phyloP scores from a whole-genome alignment of 1,140 invertebrate genomes.

The Zaprionus kolodkinae region DNA sequence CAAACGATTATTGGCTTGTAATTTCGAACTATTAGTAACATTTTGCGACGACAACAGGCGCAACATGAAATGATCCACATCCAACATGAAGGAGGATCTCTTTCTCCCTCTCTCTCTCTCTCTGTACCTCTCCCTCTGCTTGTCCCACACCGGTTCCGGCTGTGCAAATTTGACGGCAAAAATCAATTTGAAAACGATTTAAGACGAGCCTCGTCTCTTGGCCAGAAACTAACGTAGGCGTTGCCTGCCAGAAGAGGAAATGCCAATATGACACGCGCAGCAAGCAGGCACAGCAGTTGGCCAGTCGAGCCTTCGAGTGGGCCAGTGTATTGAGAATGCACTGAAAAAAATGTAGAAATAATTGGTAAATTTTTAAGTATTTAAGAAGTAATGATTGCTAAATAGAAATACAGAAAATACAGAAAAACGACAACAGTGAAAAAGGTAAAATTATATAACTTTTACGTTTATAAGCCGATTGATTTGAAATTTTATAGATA shows the following conservation, averaged over 20 bases:
- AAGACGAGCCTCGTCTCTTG: constrained; percentile 38
- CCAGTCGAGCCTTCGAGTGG: constrained; percentile 18
- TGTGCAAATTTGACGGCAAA: constrained; percentile 81
- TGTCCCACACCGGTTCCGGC: constrained; percentile 34
- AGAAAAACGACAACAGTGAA: too few relatives aligned
- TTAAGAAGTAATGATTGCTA: too few relatives aligned
- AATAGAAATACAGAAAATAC: too few relatives aligned
- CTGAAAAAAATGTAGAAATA: background rate
- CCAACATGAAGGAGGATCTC: constrained; percentile 20
- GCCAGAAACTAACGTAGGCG: constrained; percentile 55
- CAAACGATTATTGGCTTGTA: constrained; percentile 77
- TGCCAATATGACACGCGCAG: constrained; percentile 80
- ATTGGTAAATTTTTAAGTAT: background rate
- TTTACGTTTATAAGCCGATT: too few relatives aligned
- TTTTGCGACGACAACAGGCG: constrained; percentile 74
- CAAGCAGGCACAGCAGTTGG: constrained; percentile 34
- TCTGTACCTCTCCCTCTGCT: background rate
- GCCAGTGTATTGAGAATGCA: background rate
- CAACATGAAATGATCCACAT: constrained; percentile 54
- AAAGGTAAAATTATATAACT: too few relatives aligned
- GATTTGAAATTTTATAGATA: too few relatives aligned
- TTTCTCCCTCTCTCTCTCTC: background rate
- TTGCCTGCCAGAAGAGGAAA: constrained; percentile 72
- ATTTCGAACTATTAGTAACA: constrained; percentile 81
- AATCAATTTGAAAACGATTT: constrained; percentile 83